phyloP scores from a whole-genome alignment of 2,888 invertebrate species.

The Auanema freiburgensis region DNA sequence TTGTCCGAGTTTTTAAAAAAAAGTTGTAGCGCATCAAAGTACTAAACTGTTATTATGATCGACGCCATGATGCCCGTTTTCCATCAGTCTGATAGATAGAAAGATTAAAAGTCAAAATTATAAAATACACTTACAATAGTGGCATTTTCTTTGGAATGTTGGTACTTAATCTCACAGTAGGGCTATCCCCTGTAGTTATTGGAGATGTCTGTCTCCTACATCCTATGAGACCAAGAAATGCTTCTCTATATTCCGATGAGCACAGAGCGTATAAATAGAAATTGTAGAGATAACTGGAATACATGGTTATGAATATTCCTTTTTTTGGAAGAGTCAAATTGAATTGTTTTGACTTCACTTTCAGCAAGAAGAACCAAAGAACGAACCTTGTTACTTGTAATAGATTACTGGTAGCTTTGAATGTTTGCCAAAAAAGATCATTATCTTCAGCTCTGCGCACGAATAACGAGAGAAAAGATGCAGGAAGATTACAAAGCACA shows the following conservation, averaged over 20 bases:
- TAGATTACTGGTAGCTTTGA: constrained; percentile 68
- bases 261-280: constrained; percentile 64
- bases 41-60: not conserved
- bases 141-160: constrained; percentile 14
- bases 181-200: constrained; percentile 46
- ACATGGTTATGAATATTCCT: not conserved
- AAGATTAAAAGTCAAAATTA: not conserved
- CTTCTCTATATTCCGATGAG: constrained; percentile 55
- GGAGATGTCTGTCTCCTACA: constrained; percentile 33
- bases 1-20: not conserved
- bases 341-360: constrained; percentile 38
- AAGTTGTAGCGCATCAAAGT: not conserved
- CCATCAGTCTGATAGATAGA: not conserved
- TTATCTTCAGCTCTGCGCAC: constrained; percentile 57
- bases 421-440: constrained; percentile 64
- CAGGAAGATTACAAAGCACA: constrained; percentile 67
- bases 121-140: not conserved
- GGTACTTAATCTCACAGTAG: constrained; percentile 46
- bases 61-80: not conserved
- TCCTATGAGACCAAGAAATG: constrained; percentile 47
- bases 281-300: constrained; percentile 66
- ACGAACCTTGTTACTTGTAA: constrained; percentile 66
- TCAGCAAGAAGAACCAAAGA: not conserved
- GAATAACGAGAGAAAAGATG: constrained; percentile 66
- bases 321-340: constrained; percentile 64